These are phyloP conservation scores for Aramus guarauna DNA, from an alignment of 2,113 vertebrate species.

Conservation along the genomic window DNA sequence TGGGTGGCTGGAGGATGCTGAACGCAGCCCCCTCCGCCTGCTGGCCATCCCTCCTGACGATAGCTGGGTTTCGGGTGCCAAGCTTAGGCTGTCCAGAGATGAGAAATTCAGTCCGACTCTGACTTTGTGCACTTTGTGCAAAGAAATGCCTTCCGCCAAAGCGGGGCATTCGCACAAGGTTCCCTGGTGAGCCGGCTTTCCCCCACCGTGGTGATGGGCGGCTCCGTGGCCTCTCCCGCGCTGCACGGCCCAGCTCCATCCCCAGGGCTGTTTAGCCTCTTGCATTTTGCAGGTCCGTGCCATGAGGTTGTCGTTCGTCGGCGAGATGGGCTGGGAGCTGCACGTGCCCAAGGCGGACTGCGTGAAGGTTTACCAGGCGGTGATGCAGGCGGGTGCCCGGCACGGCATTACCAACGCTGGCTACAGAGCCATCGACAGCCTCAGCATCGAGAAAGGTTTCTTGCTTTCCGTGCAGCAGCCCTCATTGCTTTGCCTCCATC, in stretches of 20 bases:
- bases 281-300: conserved; percentile 82
- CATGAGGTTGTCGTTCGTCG: conserved; percentile 91
- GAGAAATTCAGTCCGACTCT: background rate
- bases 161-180: accelerated
- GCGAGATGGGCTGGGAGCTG: conserved; percentile 96
- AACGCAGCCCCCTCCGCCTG: background rate
- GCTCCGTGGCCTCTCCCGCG: accelerated
- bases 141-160: background rate
- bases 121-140: background rate
- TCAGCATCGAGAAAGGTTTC: conserved; percentile 96
- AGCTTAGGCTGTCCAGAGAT: background rate
- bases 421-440: conserved; percentile 95
- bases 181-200: background rate
- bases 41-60: accelerated
- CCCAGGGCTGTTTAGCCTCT: accelerated
- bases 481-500: accelerated
- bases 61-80: background rate
- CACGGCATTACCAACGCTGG: conserved; percentile 85
- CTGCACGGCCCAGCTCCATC: accelerated
- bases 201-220: accelerated
- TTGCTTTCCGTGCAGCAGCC: background rate
- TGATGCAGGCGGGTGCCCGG: conserved; percentile 86
- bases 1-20: accelerated
- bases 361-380: conserved; percentile 82
- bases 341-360: conserved; percentile 85